These are phyloP conservation scores for Terebella lapidaria DNA, from an alignment of 2,888 invertebrate genomes.

Conservation along the genomic window DNA sequence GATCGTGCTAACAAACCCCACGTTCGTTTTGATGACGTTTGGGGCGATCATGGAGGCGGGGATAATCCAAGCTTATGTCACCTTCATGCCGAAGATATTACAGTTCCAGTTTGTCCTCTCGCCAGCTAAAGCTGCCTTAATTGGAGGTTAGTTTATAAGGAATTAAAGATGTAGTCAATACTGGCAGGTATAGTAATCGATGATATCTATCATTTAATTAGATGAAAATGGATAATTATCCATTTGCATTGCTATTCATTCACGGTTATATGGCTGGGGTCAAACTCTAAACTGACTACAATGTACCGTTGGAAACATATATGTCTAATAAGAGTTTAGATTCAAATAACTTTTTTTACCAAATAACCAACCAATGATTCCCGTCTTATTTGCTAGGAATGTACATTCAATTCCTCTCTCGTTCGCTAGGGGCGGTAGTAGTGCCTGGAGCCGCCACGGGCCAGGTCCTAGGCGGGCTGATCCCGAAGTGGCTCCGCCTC, in stretches of 20 bases:
- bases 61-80: constrained; percentile 1
- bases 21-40: constrained; percentile 1
- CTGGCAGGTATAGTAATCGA: no score
- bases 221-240: no score
- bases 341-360: background rate
- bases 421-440: constrained; percentile 33
- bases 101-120: constrained; percentile 9
- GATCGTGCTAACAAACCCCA: background rate
- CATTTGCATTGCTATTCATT: no score
- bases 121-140: background rate
- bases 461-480: constrained; percentile 38
- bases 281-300: no score
- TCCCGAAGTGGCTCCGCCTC: constrained; percentile 35
- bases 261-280: no score
- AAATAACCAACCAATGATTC: no score
- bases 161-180: background rate
- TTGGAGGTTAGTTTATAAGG: background rate
- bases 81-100: constrained; percentile 7
- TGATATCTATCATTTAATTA: no score
- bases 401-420: no score
- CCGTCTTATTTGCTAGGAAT: no score
- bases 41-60: constrained; percentile 1
- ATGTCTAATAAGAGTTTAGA: no score
- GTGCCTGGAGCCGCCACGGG: constrained; percentile 45
- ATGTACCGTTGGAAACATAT: no score